A percentile compares a stretch with the other conserved stretches of the same genome.
Evolutionary conservation across 2,797 vertebrate genomes (phyloP).

Genomic region (Pangasius larnaudii): DNA sequence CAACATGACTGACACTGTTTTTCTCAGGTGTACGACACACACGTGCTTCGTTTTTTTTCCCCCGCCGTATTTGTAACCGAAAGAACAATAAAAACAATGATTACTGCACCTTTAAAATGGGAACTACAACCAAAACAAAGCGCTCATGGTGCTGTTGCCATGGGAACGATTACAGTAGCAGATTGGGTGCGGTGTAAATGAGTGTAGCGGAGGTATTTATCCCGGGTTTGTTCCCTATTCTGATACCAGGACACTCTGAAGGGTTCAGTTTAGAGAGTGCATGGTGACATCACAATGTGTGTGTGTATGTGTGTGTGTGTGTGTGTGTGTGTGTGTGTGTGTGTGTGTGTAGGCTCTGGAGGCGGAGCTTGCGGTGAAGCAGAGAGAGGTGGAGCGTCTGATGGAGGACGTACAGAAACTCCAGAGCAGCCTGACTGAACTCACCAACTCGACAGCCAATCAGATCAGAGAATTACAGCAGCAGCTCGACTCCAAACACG

Average conservation of each 20-base stretch:
- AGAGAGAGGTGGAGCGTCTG: slow-evolving; percentile 84
- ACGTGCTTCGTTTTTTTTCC: not conserved
- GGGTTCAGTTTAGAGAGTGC: not conserved
- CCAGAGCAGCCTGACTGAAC: slow-evolving; percentile 85
- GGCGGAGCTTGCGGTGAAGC: slow-evolving; percentile 84
- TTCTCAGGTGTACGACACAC: not conserved
- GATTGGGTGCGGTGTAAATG: not conserved
- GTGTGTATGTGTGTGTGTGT: slow-evolving; percentile 29
- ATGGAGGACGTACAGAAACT: slow-evolving; percentile 86
- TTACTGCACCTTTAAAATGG: not conserved
- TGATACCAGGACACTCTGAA: not conserved
- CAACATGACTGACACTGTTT: not conserved
- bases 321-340: slow-evolving; percentile 25
- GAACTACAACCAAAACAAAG: not conserved
- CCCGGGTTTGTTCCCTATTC: not conserved
- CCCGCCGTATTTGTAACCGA: not conserved
- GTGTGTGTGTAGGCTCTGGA: slow-evolving; percentile 78
- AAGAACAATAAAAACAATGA: not conserved
- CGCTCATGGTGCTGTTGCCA: not conserved
- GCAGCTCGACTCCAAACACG: slow-evolving; percentile 85
- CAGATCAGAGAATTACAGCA: slow-evolving; percentile 87
- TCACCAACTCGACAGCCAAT: slow-evolving; percentile 83
- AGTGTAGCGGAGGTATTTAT: not conserved
- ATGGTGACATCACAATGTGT: not conserved
- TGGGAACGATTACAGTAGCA: not conserved